Conservation (phyloP, 2,113 vertebrate species). For the Progne subis region DNA sequence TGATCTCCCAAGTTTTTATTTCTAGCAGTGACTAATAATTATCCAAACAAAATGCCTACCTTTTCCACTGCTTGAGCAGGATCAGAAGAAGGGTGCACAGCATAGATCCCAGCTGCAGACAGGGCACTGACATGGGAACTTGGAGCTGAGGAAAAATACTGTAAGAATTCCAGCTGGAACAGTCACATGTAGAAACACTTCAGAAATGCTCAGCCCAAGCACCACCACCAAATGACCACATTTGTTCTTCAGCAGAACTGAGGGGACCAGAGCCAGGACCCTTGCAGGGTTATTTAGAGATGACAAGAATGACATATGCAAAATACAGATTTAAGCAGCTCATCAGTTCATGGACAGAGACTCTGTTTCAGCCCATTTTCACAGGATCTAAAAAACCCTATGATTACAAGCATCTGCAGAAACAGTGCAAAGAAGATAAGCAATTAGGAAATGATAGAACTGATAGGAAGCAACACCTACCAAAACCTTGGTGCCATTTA, state of each 20-base stretch:
- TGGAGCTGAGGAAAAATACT: constrained; percentile 77
- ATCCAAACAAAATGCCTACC: constrained; percentile 70
- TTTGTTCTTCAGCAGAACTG: not conserved
- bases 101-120: constrained; percentile 93
- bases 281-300: not conserved
- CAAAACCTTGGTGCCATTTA: constrained; percentile 87
- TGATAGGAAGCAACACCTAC: constrained; percentile 73
- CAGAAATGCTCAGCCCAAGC: not conserved
- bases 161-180: not conserved
- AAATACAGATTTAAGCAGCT: not conserved
- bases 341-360: not conserved
- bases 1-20: not conserved
- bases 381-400: not conserved
- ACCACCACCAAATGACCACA: not conserved
- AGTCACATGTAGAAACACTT: not conserved
- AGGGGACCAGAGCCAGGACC: not conserved
- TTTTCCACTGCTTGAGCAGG: constrained; percentile 92
- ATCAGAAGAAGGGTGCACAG: constrained; percentile 90
- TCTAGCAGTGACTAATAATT: not conserved
- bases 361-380: not conserved
- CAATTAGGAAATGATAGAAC: not conserved
- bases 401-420: not conserved
- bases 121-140: constrained; percentile 82
- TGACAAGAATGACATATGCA: not conserved
- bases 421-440: not conserved